These are phyloP conservation scores for Oegoconia quadripuncta DNA, from an alignment of 2,888 invertebrate genomes.

Conservation along the genomic window DNA sequence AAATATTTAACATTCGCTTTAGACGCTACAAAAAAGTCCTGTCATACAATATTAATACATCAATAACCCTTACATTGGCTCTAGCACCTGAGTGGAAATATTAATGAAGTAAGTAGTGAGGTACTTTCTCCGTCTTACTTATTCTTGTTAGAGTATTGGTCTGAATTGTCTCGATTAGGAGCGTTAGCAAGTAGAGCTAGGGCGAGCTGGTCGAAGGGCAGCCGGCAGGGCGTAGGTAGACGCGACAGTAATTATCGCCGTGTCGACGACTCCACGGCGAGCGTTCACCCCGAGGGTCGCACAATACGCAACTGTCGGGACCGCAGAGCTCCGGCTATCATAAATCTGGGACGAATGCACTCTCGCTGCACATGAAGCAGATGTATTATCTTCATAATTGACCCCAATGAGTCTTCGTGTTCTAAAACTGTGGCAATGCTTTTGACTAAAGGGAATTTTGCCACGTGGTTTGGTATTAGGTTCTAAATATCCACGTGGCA, in stretches of 20 bases:
- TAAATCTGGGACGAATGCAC: constrained; percentile 50
- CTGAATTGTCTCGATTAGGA: constrained; percentile 43
- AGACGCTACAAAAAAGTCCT: constrained; percentile 34
- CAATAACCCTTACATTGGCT: constrained; percentile 8
- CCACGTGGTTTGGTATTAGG: no score
- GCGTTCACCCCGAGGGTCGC: constrained; percentile 74
- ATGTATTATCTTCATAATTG: constrained; percentile 17
- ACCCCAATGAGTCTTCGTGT: constrained; percentile 19
- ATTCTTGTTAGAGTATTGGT: constrained; percentile 2
- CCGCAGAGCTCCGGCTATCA: constrained; percentile 47
- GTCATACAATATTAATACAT: constrained; percentile 34
- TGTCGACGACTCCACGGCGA: constrained; percentile 74
- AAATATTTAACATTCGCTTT: constrained; percentile 44
- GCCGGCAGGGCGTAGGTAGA: constrained; percentile 48
- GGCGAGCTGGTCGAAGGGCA: constrained; percentile 33
- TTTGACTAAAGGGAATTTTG: no score
- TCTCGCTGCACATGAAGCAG: constrained; percentile 11
- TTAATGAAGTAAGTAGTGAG: not conserved
- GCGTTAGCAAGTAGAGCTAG: constrained; percentile 28
- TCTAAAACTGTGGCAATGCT: constrained; percentile 7
- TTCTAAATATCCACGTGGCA: no score
- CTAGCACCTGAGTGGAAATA: constrained; percentile 2
- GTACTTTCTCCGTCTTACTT: not conserved
- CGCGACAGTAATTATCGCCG: constrained; percentile 72
- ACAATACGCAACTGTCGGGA: constrained; percentile 63